Evolutionary conservation across 1,140 invertebrate species (phyloP).

Genomic region (Diabrotica virgifera): DNA sequence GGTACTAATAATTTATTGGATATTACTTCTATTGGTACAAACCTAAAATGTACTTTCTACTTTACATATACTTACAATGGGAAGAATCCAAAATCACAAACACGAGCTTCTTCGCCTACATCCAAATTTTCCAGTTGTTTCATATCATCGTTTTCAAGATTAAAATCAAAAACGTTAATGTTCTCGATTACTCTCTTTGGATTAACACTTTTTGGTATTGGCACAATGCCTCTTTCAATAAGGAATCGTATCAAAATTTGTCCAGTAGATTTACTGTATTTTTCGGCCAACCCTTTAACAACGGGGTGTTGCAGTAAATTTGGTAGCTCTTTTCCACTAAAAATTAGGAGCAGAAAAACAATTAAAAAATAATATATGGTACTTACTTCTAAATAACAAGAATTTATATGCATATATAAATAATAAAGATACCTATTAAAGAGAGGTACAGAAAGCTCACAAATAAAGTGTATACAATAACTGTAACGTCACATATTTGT

Average conservation of each 20-base stretch:
- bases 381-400: no score
- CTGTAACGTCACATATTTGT: no score
- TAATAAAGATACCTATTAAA: no score
- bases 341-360: not conserved
- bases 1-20: no score
- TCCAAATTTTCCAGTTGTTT: slow-evolving; percentile 56
- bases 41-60: no score
- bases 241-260: slow-evolving; percentile 77
- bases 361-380: no score
- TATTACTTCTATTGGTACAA: no score
- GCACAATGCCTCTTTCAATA: slow-evolving; percentile 68
- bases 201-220: slow-evolving; percentile 86
- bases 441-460: no score
- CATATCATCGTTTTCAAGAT: slow-evolving; percentile 56
- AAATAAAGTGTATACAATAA: no score
- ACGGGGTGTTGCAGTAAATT: slow-evolving; percentile 66
- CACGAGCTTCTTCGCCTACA: slow-evolving; percentile 58
- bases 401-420: no score
- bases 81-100: slow-evolving; percentile 57
- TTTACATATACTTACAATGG: no score
- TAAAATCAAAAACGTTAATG: slow-evolving; percentile 62
- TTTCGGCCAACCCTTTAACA: slow-evolving; percentile 65
- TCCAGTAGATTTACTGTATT: slow-evolving; percentile 68
- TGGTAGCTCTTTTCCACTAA: slow-evolving; percentile 54
- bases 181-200: slow-evolving; percentile 65